Conservation (phyloP, 1,140 invertebrate species). For the Cydia strobilella region DNA sequence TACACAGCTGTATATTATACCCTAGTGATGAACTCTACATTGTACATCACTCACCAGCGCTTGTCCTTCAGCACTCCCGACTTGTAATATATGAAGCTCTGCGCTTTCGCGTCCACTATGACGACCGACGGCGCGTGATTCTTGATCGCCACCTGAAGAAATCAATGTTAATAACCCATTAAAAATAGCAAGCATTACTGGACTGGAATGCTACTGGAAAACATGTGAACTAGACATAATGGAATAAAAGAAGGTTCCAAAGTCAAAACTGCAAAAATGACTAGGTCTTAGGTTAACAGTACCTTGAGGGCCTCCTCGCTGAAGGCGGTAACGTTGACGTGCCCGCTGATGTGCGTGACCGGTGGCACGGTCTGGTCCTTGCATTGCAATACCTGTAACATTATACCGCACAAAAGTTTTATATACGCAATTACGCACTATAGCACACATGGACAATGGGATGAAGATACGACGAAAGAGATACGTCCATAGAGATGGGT, state of each 20-base stretch:
- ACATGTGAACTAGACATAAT: no score
- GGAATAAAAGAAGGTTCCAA: no score
- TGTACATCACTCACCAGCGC: conserved; percentile 49
- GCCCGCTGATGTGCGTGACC: conserved; percentile 58
- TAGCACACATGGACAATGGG: no score
- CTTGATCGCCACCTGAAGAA: conserved; percentile 54
- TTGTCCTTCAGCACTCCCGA: conserved; percentile 61
- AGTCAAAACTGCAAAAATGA: no score
- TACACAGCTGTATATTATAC: no score
- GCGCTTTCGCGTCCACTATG: conserved; percentile 52
- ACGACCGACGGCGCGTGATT: conserved; percentile 61
- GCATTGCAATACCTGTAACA: conserved; percentile 46
- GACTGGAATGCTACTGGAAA: no score
- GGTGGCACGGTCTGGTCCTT: conserved; percentile 43
- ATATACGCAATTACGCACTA: no score
- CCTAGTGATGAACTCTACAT: background rate
- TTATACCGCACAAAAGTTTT: background rate
- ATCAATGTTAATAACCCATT: background rate
- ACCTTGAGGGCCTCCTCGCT: conserved; percentile 61
- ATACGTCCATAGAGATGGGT: no score
- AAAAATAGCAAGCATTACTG: no score
- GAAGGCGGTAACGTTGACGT: conserved; percentile 58
- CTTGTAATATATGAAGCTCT: conserved; percentile 59
- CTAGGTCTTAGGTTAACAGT: background rate
- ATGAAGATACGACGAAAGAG: no score